Base-by-base conservation (phyloP, 2,888 invertebrate genomes). In the Matsumyia berberina region DNA sequence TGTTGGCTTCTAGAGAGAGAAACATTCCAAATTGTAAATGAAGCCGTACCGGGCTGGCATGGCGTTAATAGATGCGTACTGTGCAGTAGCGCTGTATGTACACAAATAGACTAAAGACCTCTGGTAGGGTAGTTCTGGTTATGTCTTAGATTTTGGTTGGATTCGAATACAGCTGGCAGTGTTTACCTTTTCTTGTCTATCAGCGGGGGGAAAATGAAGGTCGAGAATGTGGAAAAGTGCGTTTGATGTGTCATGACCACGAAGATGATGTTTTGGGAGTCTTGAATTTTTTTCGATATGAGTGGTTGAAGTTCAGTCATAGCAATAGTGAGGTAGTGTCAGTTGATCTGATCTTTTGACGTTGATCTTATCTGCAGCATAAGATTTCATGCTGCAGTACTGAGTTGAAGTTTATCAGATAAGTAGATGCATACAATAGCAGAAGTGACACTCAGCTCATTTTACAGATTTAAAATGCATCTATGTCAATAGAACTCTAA, bases 21-120 rank as follows among this genome's bases (percentile, higher is more conserved):
- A 29, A 44, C 49, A 37, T 44, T 74, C 44, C 46, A 66, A 39
- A 57, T 66, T 44, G 51, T 33, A 66, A 57, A 74, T 46, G 57
- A 57, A 58, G 39, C 12, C 66, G 12, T 35, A 35, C 35, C 39
- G 31, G 57, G 46, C 17, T 66, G 31, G 29, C 57, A 31, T 31
- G 53, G 12, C 17, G n/a, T 37, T 44, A 24, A 57, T 15, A 15
- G 37, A 19, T 24, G 9, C 24, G 24, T 24, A 15, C 29, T 24
- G 35, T 24, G 37, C 12, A 15, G 3, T 15, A 9, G 9, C n/a
- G 15, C 33, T 39, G 37, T 57, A 39, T 57, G 33, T 55, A 24
- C 51, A 42, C 8, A 31, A 62, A 73, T 39, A 74, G 44, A 74
- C 44, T 33, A 24, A 55, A 35, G 64, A 33, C 19, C 24, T 49